Evolutionary conservation across 2,113 vertebrate genomes (phyloP), one percentile per base, ranked within the genome.

Genomic region (Nerophis ophidion): DNA sequence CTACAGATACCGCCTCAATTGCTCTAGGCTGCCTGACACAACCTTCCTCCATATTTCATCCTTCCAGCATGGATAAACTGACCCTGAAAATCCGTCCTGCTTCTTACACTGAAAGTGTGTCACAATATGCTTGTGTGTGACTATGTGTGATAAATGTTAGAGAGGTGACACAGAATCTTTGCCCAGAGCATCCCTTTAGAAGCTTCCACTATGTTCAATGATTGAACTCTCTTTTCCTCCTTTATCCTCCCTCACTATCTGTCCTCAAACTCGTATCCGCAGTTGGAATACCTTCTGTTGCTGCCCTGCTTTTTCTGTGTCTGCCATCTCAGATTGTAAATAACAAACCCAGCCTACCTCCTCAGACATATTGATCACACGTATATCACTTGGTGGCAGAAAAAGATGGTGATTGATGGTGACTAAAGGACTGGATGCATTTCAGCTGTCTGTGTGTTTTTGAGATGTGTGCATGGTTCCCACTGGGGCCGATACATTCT

Each of bases 361-460:
- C 65, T 73, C 74, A 70, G 70, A 60, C 66, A 47, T 79, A 86
- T 85, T 71, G 83, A 87, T 87, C 77, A 68, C 68, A 60, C 57
- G 63, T 65, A 64, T 64, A 68, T 84, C 65, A 81, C 44, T 84
- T 75, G 47, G 46, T 52, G 46, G 69, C 67, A 76, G 70, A 71
- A 81, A 77, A 64, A 72, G 68, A 83, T 66, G 60, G 70, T 80
- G 80, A 87, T 84, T 81, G 71, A 82, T 79, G 63, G 53, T 34
- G 66, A 72, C 70, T 17, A 50, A 66, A 80, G 57, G 48, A 73
- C 72, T 68, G 57, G 38, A 56, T 42, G 16, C 54, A 16, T 40
- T 13, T 36, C 55, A 48, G 45, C 49, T 50, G 52, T 47, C 36
- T 51, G 42, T 38, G 7, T 55, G 65, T 56, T 53, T 66, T 60